Percentiles rank a stretch among this genome's conserved stretches.
Conservation (phyloP, 2,797 vertebrate genomes). For the Zalophus californianus region DNA sequence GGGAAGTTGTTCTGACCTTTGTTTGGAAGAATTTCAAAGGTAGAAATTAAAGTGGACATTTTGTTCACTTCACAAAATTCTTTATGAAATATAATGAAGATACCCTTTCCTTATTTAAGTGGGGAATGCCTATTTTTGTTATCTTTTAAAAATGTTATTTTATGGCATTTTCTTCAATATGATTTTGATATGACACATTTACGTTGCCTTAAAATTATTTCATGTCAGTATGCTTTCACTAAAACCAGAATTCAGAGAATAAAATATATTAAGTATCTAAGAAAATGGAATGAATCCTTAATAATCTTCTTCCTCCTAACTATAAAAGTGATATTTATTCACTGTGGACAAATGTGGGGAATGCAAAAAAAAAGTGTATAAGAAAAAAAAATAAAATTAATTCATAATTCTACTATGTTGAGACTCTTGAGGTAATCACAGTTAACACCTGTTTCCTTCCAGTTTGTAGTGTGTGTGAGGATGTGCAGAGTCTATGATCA, state of each 20-base stretch:
- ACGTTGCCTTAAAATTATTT: not conserved
- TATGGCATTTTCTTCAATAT: conserved; percentile 29
- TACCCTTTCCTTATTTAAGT: not conserved
- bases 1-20: conserved; percentile 61
- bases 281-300: conserved; percentile 37
- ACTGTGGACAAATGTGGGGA: conserved; percentile 12
- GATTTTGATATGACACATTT: not conserved
- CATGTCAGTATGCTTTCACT: not conserved
- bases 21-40: conserved; percentile 64
- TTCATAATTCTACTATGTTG: not conserved
- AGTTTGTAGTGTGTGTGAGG: not conserved
- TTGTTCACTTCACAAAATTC: conserved; percentile 42
- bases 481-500: not conserved
- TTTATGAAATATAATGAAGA: conserved; percentile 43
- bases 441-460: not conserved
- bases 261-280: not conserved
- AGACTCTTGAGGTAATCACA: not conserved
- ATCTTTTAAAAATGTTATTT: not conserved
- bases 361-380: not conserved
- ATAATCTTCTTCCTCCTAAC: not conserved
- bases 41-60: conserved; percentile 1
- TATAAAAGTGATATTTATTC: conserved; percentile 28
- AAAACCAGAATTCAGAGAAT: not conserved
- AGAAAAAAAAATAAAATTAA: conserved; percentile 33
- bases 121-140: not conserved